These are phyloP conservation scores for Corythucha ciliata DNA, from an alignment of 2,888 invertebrate genomes.

Conservation along the genomic window DNA sequence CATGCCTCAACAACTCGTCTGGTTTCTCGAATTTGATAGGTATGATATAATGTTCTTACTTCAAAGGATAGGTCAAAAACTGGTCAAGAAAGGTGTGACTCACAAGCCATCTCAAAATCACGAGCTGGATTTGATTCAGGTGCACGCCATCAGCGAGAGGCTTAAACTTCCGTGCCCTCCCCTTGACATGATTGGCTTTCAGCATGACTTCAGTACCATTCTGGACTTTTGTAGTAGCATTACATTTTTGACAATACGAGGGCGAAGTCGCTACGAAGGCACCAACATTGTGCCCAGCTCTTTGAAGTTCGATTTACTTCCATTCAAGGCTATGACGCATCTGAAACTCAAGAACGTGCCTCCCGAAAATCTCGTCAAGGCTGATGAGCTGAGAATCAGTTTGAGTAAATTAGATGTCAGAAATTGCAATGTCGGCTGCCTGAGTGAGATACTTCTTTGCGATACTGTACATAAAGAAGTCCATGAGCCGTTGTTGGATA, in stretches of 20 bases:
- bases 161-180: slow-evolving; percentile 77
- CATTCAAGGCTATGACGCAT: slow-evolving; percentile 67
- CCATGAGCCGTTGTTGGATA: slow-evolving; percentile 38
- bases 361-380: slow-evolving; percentile 57
- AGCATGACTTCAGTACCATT: slow-evolving; percentile 82
- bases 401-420: slow-evolving; percentile 55
- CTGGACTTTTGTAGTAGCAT: slow-evolving; percentile 78
- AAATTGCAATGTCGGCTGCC: slow-evolving; percentile 54
- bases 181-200: slow-evolving; percentile 64
- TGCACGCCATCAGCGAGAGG: slow-evolving; percentile 82
- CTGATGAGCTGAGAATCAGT: slow-evolving; percentile 53
- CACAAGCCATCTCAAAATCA: neutral
- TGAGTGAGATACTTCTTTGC: slow-evolving; percentile 73
- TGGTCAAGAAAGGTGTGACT: slow-evolving; percentile 38
- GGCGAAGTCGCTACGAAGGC: slow-evolving; percentile 42
- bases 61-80: slow-evolving; percentile 68
- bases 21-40: slow-evolving; percentile 78
- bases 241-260: slow-evolving; percentile 55
- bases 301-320: slow-evolving; percentile 67
- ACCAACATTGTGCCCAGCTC: slow-evolving; percentile 78
- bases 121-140: no score
- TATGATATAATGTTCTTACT: slow-evolving; percentile 73
- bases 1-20: slow-evolving; percentile 69
- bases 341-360: slow-evolving; percentile 61
- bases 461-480: slow-evolving; percentile 65